Evolutionary conservation across 2,797 vertebrate species (phyloP), one percentile per base, ranked within the genome.

Genomic region (Nasua narica): DNA sequence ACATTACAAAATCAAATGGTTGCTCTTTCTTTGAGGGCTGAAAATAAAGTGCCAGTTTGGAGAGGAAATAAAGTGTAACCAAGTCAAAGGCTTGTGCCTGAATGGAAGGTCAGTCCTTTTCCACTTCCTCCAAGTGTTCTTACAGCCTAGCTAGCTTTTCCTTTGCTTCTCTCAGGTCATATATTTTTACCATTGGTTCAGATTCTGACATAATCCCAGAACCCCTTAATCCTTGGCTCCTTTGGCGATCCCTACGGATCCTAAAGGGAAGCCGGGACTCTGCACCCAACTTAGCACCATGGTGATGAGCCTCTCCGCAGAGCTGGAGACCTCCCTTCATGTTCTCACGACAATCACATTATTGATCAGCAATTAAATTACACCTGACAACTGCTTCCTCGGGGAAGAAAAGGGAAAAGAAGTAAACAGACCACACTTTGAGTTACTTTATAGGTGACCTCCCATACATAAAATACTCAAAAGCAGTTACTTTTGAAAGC

Each of bases 1-100:
- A 96, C 84, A 88, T 94, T 93, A 94, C 93, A 94, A 86, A 97
- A 97, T 96, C 85, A 88, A 97, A 97, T 79, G 91, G 56, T 62
- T 88, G 87, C 74, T 94, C 91, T 96, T 96, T 91, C 82, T 94
- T 93, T 94, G 81, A 96, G 43, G 37, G 77, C 82, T 96, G 97
- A 85, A 97, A 97, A 95, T 91, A 82, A 97, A 96, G 91, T 93
- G 87, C 83, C 90, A 79, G 67, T 93, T 94, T 93, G 81, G 89
- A 97, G 56, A 96, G 87, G 94, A 97, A 90, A 88, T 82, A 97
- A 97, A 90, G 23, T 90, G 37, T 79, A 93, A 94, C 76, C 48
- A 67, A 96, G 92, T 97, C 91, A 82, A 96, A 94, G 21, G 37
- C 83, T 90, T 29, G 18, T 54, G n/a, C 84, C 82, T 91, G 48